Conservation (phyloP, 2,888 invertebrate genomes). For the Meandrusa payeni region DNA sequence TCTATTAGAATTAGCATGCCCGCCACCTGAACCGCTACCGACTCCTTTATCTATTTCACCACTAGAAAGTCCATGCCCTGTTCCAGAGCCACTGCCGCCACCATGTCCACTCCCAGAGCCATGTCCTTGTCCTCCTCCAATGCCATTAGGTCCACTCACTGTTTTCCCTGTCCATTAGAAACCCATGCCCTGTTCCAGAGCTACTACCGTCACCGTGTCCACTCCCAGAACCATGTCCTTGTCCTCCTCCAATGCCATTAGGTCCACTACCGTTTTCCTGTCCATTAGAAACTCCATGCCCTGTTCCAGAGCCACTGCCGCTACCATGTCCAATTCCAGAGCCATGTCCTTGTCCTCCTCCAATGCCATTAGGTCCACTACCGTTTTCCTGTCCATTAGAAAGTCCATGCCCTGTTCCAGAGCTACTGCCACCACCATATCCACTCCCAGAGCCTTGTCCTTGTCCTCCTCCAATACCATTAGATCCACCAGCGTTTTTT, state of each 20-base stretch:
- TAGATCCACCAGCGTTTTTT: no score
- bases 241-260: conserved; percentile 22
- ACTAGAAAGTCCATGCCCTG: no score
- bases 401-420: conserved; percentile 11
- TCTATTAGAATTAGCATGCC: conserved; percentile 5
- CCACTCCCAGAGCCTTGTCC: conserved; percentile 26
- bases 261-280: neutral
- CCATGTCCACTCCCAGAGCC: conserved; percentile 27
- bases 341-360: neutral
- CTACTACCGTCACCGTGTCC: conserved; percentile 9
- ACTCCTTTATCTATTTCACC: no score
- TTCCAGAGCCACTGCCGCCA: conserved; percentile 25
- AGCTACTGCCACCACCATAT: conserved; percentile 11
- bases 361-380: no score
- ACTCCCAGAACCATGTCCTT: neutral
- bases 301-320: neutral
- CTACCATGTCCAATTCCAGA: neutral
- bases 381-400: no score
- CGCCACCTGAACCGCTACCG: conserved; percentile 23
- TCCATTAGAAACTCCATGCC: neutral
- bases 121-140: conserved; percentile 20
- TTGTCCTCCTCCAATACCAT: conserved; percentile 27
- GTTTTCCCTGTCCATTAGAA: conserved; percentile 23
- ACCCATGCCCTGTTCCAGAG: conserved; percentile 16
- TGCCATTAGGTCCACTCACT: conserved; percentile 31